Evolutionary conservation across 2,113 vertebrate genomes (phyloP), one percentile per base, ranked within the genome.

Genomic region (Phrynosoma blainvillii): DNA sequence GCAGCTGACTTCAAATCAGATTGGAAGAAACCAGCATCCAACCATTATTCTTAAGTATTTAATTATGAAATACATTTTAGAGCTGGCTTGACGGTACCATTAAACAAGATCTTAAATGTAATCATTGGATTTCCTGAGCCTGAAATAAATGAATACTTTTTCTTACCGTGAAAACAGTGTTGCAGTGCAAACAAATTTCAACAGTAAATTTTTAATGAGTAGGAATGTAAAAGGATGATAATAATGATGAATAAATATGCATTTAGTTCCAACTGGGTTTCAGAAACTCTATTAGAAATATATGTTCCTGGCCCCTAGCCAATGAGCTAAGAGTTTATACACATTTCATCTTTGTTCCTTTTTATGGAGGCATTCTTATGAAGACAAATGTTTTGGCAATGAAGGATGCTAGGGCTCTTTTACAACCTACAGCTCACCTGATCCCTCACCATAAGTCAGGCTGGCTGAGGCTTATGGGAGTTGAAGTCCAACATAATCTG

Each of bases 141-240:
- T 42, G 40, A 79, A 88, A 87, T 78, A 65, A 40, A 5, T 27
- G 73, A 90, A 21, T 21, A 18, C 59, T 77, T 76, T 79, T 81
- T 90, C 89, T 90, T 83, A 76, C 90, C 94, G 70, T 89, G 89
- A 75, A 90, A 91, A 85, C 85, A 86, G 84, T 90, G 92, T 84
- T 87, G 75, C 87, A 77, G 84, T 62, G 82, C 54, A 93, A 85
- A 87, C 14, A 36, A 93, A 95, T 90, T 87, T 91, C 91, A 92
- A 90, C 88, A 79, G 78, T 87, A 87, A 87, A 77, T 21, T 87
- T 91, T 92, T 65, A 91, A 25, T 56, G 88, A 70, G 42, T 47
- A 5, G 0, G 73, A 66, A 88, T 83, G 76, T 68, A 83, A 77
- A 40, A 42, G 25, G 79, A 66, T 77, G 21, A 16, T 68, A 77